A percentile compares a stretch with the other conserved stretches of the same genome.
phyloP scores from a whole-genome alignment of 2,113 vertebrate genomes.

The Mormyrus lacerda region DNA sequence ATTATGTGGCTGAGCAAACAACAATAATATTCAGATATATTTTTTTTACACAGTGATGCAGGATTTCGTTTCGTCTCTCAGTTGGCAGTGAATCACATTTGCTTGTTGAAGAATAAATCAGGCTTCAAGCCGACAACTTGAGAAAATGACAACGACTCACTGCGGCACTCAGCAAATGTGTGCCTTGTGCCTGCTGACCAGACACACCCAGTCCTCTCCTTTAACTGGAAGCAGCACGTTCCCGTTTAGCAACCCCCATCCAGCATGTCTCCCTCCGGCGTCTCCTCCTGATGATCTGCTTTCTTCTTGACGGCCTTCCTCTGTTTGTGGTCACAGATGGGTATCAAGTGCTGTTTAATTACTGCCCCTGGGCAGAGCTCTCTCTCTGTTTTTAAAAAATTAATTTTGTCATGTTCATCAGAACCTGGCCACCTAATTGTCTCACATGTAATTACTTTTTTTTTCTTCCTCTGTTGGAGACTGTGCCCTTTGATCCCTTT shows the following conservation, averaged over 20 bases:
- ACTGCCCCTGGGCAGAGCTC: not conserved
- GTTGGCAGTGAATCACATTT: not conserved
- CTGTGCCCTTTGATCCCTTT: not conserved
- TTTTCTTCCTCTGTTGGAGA: slow-evolving; percentile 8
- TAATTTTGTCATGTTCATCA: slow-evolving; percentile 21
- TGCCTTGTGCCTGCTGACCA: not conserved
- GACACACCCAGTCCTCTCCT: not conserved
- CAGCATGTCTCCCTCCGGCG: not conserved
- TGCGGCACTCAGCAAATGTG: not conserved
- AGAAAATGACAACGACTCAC: not conserved
- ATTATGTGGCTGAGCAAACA: not conserved
- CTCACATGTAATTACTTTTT: slow-evolving; percentile 20
- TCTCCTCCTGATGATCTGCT: not conserved
- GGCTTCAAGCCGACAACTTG: not conserved
- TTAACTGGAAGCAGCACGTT: not conserved
- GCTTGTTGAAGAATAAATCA: not conserved
- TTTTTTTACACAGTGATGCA: not conserved
- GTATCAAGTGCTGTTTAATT: not conserved
- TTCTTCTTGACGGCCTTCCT: not conserved
- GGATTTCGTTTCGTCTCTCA: not conserved
- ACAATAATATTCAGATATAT: not conserved
- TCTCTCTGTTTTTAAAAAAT: slow-evolving; percentile 24
- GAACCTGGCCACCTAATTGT: not conserved
- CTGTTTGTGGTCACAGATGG: not conserved
- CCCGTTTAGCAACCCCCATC: not conserved